A percentile compares a stretch with the other conserved stretches of the same genome.
Evolutionary conservation across 2,113 vertebrate species (phyloP).

Genomic region (Gallinago paraguaiae): DNA sequence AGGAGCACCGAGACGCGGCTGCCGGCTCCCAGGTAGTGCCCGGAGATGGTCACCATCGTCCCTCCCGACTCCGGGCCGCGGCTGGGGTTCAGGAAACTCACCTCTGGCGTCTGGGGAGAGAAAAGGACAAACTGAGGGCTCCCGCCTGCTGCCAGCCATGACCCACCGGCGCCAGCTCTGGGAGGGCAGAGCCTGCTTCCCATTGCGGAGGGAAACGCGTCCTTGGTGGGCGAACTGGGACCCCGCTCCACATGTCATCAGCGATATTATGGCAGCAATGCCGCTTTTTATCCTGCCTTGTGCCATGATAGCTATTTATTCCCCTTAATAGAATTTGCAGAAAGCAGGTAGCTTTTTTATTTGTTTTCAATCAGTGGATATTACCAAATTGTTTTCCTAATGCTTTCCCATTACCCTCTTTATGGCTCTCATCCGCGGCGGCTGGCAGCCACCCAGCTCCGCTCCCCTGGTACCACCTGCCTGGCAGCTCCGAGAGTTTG

Average conservation of each 20-base stretch:
- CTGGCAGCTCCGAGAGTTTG: background rate
- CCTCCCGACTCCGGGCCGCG: conserved; percentile 95
- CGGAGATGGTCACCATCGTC: conserved; percentile 93
- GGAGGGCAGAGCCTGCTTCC: background rate
- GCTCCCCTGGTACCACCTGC: background rate
- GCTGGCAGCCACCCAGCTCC: background rate
- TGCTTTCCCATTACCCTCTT: background rate
- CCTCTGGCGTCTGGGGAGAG: conserved; percentile 81
- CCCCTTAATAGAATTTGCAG: background rate
- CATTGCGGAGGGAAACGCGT: background rate
- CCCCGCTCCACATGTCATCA: background rate
- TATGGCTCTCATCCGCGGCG: background rate
- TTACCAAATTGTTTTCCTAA: background rate
- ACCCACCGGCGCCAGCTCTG: fast-evolving
- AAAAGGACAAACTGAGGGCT: background rate
- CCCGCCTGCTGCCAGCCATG: background rate
- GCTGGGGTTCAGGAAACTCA: conserved; percentile 86
- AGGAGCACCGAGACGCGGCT: conserved; percentile 89
- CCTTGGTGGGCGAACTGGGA: background rate
- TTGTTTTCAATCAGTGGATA: background rate
- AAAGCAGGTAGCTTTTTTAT: background rate
- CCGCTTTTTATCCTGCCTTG: background rate
- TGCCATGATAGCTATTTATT: background rate
- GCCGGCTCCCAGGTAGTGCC: conserved; percentile 90
- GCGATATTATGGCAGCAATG: background rate